These are phyloP conservation scores for Perithous albicinctus DNA, from an alignment of 2,888 invertebrate species.

Conservation along the genomic window DNA sequence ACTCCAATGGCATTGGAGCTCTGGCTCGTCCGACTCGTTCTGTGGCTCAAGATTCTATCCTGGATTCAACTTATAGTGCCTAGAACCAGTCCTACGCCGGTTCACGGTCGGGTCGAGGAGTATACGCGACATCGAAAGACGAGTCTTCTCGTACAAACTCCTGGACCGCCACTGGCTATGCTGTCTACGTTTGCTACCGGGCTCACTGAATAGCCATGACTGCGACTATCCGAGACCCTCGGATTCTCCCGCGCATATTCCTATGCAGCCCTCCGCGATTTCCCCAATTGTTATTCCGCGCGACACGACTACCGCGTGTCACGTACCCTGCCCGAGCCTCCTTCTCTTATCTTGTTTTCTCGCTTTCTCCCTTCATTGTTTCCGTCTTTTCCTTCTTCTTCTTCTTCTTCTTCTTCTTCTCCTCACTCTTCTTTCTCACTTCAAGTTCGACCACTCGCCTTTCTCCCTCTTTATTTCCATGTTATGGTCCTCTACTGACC, in stretches of 20 bases:
- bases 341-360: constrained; percentile 40
- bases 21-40: constrained; percentile 39
- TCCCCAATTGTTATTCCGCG: constrained; percentile 81
- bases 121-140: constrained; percentile 37
- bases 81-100: neutral
- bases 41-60: constrained; percentile 33
- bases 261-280: constrained; percentile 77
- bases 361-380: constrained; percentile 20
- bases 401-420: neutral
- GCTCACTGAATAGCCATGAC: constrained; percentile 29
- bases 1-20: constrained; percentile 61
- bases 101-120: constrained; percentile 57
- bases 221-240: constrained; percentile 32
- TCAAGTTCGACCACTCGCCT: constrained; percentile 18
- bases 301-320: constrained; percentile 74
- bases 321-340: constrained; percentile 70
- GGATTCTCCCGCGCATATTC: constrained; percentile 61
- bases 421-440: neutral
- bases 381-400: constrained; percentile 39
- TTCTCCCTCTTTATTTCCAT: constrained; percentile 24
- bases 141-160: neutral
- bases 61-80: constrained; percentile 19
- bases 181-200: constrained; percentile 31
- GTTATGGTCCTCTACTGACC: constrained; percentile 17
- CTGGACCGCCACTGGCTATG: constrained; percentile 4